Conservation (phyloP, 2,888 invertebrate species). For the Ochropacha duplaris region DNA sequence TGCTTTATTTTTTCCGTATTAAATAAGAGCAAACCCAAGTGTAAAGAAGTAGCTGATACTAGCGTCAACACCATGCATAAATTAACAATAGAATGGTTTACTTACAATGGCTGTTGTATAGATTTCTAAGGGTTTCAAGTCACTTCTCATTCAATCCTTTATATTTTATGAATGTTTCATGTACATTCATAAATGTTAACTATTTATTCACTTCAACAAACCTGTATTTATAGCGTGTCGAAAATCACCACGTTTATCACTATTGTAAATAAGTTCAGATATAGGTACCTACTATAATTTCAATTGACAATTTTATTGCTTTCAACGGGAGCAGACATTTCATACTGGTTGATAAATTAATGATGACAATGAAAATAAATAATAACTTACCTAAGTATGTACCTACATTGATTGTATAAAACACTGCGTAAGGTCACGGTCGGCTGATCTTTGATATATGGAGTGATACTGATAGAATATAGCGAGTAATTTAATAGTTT, state of each 20-base stretch:
- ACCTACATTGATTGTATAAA: not conserved
- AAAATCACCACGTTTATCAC: too few species aligned
- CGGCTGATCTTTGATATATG: not conserved
- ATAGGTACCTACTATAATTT: not conserved
- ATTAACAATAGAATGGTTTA: not conserved
- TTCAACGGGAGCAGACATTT: not conserved
- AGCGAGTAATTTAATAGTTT: too few species aligned
- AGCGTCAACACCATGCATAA: too few species aligned
- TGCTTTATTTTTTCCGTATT: too few species aligned
- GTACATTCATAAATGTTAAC: not conserved
- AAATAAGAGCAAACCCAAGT: too few species aligned
- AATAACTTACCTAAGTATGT: slow-evolving; percentile 1
- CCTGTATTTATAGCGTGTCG: too few species aligned
- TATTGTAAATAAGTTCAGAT: too few species aligned
- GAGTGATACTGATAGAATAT: not conserved
- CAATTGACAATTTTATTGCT: too few species aligned
- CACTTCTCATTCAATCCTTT: not conserved
- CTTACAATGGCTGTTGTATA: not conserved
- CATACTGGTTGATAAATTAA: not conserved
- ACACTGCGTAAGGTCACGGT: not conserved
- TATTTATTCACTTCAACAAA: not conserved
- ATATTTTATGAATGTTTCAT: not conserved
- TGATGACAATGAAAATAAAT: too few species aligned
- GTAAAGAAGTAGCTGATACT: too few species aligned
- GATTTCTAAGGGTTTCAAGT: not conserved